Conservation (phyloP, 2,888 invertebrate genomes). For the Chydorus sphaericus region DNA sequence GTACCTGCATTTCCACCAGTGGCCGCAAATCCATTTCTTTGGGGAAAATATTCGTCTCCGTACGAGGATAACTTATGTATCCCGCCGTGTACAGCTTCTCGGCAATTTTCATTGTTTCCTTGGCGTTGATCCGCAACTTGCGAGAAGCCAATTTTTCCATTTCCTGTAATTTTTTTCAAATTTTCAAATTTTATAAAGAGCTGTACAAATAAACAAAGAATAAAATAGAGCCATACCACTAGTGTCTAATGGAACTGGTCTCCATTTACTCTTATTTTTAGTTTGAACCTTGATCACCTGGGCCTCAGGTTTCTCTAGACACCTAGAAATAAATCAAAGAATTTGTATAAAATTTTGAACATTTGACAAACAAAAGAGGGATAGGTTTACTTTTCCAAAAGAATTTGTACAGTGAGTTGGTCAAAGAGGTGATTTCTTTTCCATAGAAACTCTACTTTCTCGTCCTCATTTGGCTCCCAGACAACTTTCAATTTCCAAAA, state of each 20-base stretch:
- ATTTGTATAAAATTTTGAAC: not conserved
- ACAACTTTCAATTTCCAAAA: constrained; percentile 90
- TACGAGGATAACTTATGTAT: constrained; percentile 93
- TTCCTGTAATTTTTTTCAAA: too few species aligned
- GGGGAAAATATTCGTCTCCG: constrained; percentile 96
- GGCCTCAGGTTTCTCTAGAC: constrained; percentile 49
- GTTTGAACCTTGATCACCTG: constrained; percentile 58
- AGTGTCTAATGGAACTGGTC: constrained; percentile 89
- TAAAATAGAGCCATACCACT: too few species aligned
- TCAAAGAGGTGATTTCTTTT: constrained; percentile 75
- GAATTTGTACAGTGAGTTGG: constrained; percentile 30
- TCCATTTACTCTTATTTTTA: constrained; percentile 89
- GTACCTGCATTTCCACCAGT: constrained; percentile 58
- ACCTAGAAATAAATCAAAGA: constrained; percentile 11
- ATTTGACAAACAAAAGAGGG: not conserved
- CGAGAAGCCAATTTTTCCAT: constrained; percentile 87
- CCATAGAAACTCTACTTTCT: constrained; percentile 78
- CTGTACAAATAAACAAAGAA: constrained; percentile 16
- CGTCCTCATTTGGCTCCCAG: constrained; percentile 42
- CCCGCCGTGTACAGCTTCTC: constrained; percentile 92
- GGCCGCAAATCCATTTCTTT: constrained; percentile 64
- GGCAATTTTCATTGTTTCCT: constrained; percentile 88
- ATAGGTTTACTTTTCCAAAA: constrained; percentile 17
- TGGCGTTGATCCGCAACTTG: constrained; percentile 82
- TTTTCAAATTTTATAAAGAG: too few species aligned